Evolutionary conservation across 1,140 invertebrate species (phyloP).

Genomic region (Zaprionus ornatus): DNA sequence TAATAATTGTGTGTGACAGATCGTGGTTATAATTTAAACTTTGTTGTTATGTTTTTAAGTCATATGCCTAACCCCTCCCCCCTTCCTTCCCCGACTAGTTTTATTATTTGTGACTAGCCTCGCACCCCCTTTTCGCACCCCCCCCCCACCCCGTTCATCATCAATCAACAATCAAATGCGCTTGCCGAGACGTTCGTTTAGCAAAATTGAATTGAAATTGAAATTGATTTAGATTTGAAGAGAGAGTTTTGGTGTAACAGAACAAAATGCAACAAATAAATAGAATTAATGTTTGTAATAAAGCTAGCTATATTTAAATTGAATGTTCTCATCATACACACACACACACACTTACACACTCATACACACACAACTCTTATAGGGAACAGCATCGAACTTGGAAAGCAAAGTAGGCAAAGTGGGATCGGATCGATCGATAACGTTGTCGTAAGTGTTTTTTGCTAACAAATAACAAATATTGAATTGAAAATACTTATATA

Average conservation of each 20-base stretch:
- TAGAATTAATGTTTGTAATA: constrained; percentile 43
- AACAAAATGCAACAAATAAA: constrained; percentile 43
- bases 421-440: constrained; percentile 4
- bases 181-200: not conserved
- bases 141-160: not conserved
- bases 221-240: constrained; percentile 3
- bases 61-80: not conserved
- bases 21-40: constrained; percentile 27
- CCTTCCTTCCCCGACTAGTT: not conserved
- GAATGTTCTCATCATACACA: constrained; percentile 25
- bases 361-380: not conserved
- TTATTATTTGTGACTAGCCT: not conserved
- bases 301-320: constrained; percentile 38
- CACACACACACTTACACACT: not conserved
- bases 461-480: constrained; percentile 71
- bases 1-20: constrained; percentile 8
- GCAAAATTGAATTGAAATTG: constrained; percentile 12
- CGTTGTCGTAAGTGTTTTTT: constrained; percentile 64
- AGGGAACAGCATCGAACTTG: not conserved
- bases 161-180: not conserved
- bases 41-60: constrained; percentile 78
- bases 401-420: not conserved
- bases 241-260: constrained; percentile 11
- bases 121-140: not conserved
- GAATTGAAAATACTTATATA: constrained; percentile 48